These are phyloP conservation scores for Craniophora ligustri DNA, from an alignment of 2,888 invertebrate species.

Conservation along the genomic window DNA sequence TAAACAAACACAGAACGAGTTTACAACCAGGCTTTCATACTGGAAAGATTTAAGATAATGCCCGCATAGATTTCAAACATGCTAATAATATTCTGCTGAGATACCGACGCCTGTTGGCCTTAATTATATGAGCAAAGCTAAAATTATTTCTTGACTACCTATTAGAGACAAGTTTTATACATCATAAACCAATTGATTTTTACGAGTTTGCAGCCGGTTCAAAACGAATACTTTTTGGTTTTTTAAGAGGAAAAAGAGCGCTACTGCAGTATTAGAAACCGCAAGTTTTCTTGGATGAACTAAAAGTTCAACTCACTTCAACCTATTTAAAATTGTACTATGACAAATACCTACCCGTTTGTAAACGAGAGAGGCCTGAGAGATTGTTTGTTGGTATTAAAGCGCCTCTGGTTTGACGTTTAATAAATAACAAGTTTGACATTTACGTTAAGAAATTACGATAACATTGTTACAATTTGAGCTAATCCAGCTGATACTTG, in stretches of 20 bases:
- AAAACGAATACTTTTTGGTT: no score
- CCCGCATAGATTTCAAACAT: conserved; percentile 10
- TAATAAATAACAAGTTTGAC: background rate
- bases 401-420: background rate
- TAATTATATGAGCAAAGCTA: no score
- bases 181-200: no score
- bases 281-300: background rate
- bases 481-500: conserved; percentile 16
- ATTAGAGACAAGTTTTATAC: no score
- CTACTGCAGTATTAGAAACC: no score
- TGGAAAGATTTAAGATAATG: conserved; percentile 19
- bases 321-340: no score
- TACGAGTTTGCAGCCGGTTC: no score
- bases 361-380: no score
- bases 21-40: conserved; percentile 13
- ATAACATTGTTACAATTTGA: conserved; percentile 26
- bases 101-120: background rate
- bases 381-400: no score
- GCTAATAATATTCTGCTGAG: conserved; percentile 7
- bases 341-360: no score
- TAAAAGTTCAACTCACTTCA: background rate
- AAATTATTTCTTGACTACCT: no score
- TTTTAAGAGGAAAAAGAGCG: background rate
- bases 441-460: conserved; percentile 3
- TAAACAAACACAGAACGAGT: conserved; percentile 15